Percentiles rank a stretch among this genome's conserved stretches.
These are phyloP conservation scores for Caenorhabditis afra DNA, from an alignment of 2,888 invertebrate genomes.

Conservation along the genomic window DNA sequence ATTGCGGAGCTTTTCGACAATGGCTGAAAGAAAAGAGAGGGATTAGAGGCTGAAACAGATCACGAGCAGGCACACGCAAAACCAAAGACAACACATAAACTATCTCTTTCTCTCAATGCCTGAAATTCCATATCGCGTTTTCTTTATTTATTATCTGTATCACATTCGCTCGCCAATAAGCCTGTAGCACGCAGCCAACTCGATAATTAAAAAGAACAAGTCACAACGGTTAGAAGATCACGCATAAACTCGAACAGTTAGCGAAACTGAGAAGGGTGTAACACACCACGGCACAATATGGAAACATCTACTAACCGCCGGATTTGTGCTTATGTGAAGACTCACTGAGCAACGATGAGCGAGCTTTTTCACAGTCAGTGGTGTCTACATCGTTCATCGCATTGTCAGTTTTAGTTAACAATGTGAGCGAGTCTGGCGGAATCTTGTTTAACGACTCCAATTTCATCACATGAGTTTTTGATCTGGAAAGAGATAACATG, in stretches of 20 bases:
- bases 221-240: no score
- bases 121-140: no score
- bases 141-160: no score
- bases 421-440: conserved; percentile 92
- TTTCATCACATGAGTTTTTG: conserved; percentile 81
- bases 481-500: conserved; percentile 62
- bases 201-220: no score
- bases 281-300: conserved; percentile 29
- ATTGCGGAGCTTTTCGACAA: conserved; percentile 39
- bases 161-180: no score
- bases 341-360: conserved; percentile 67
- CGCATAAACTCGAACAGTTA: no score
- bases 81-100: not conserved
- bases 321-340: conserved; percentile 4
- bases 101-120: no score
- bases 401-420: conserved; percentile 86
- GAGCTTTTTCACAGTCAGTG: conserved; percentile 94
- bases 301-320: conserved; percentile 4
- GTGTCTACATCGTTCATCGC: conserved; percentile 95
- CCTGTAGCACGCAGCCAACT: no score
- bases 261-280: not conserved
- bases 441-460: conserved; percentile 89
- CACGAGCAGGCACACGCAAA: not conserved
- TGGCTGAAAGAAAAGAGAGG: conserved; percentile 32
- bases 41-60: conserved; percentile 8